These are phyloP conservation scores for Lampris incognitus DNA, from an alignment of 2,113 vertebrate species.

Conservation along the genomic window DNA sequence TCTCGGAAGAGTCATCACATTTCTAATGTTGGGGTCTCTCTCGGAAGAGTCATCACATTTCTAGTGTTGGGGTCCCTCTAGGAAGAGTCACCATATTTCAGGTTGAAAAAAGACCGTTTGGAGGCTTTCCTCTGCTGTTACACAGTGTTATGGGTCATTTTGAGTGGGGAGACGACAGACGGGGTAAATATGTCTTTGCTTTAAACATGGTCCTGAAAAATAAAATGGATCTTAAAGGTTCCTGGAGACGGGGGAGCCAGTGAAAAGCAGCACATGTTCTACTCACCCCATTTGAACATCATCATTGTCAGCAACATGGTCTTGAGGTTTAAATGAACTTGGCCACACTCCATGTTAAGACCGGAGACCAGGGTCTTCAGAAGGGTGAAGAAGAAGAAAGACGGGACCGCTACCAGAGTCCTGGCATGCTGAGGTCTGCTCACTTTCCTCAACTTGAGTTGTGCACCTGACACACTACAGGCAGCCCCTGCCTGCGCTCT, in stretches of 20 bases:
- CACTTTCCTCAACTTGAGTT: slow-evolving; percentile 5
- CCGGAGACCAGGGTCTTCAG: background rate
- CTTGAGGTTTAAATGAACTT: slow-evolving; percentile 69
- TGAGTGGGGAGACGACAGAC: too few species aligned
- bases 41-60: too few species aligned
- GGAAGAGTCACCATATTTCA: too few species aligned
- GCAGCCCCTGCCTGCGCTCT: slow-evolving; percentile 42
- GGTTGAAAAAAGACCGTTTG: too few species aligned
- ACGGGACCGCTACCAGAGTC: slow-evolving; percentile 17
- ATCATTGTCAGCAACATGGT: slow-evolving; percentile 76
- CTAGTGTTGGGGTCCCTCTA: too few species aligned
- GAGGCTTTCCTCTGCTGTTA: too few species aligned
- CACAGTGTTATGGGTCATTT: too few species aligned
- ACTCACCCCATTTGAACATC: slow-evolving; percentile 81
- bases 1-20: too few species aligned
- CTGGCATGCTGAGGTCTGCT: slow-evolving; percentile 31
- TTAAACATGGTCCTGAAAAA: too few species aligned
- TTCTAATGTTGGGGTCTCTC: too few species aligned
- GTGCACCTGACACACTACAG: slow-evolving; percentile 27
- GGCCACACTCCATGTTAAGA: slow-evolving; percentile 80
- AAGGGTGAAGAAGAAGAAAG: background rate
- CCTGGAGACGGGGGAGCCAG: background rate
- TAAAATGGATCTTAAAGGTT: too few species aligned
- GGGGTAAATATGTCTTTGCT: too few species aligned
- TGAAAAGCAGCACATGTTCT: background rate